phyloP scores from a whole-genome alignment of 2,113 vertebrate genomes.

The Marcusenius ussheri region DNA sequence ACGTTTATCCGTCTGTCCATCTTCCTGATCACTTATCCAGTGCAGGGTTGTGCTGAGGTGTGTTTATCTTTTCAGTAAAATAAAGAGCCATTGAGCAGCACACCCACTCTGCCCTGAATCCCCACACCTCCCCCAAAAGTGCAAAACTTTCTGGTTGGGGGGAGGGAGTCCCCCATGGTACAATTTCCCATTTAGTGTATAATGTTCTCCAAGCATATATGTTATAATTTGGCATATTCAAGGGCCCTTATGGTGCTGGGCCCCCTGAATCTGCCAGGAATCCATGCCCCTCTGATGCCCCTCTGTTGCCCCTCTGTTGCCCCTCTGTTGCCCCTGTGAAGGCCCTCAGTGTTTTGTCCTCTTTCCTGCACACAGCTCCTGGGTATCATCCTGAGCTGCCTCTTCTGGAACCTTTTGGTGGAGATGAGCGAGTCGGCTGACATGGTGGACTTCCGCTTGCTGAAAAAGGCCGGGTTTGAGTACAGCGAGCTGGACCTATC shows the following conservation, averaged over 20 bases:
- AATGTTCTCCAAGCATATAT: background rate
- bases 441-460: constrained; percentile 64
- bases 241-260: background rate
- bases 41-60: background rate
- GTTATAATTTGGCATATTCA: background rate
- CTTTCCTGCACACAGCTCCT: constrained; percentile 56
- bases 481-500: constrained; percentile 66
- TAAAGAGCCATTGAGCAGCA: background rate
- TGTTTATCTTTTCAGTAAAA: background rate
- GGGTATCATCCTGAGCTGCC: constrained; percentile 69
- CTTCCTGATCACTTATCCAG: background rate
- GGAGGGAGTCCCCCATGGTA: background rate
- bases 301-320: background rate
- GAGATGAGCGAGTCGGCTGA: constrained; percentile 64
- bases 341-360: background rate
- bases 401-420: constrained; percentile 76
- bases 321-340: background rate
- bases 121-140: background rate
- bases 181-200: background rate
- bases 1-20: background rate
- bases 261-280: background rate
- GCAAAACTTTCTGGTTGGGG: background rate
- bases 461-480: constrained; percentile 48
- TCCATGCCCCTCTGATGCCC: background rate
- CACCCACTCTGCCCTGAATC: background rate